Evolutionary conservation across 2,888 invertebrate genomes (phyloP).

Genomic region (Acronicta aceris): DNA sequence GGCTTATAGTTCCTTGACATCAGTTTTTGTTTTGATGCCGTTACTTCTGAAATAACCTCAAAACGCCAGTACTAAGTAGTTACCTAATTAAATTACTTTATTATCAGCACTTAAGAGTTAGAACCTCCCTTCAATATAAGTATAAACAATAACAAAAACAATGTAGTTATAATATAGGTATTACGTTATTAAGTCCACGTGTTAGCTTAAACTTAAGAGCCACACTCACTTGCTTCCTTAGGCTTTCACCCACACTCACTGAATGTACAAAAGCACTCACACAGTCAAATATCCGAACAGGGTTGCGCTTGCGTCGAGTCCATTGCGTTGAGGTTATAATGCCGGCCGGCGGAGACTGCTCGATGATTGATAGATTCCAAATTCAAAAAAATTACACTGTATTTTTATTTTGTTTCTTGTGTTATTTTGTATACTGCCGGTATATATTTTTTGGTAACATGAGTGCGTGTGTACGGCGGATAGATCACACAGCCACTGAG

Average conservation of each 20-base stretch:
- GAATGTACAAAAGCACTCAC: constrained; percentile 81
- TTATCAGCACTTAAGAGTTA: neutral
- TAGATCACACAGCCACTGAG: constrained; percentile 87
- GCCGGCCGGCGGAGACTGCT: constrained; percentile 59
- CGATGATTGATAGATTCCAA: constrained; percentile 57
- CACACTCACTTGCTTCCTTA: constrained; percentile 78
- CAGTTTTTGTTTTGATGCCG: constrained; percentile 51
- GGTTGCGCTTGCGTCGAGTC: constrained; percentile 72
- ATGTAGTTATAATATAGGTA: constrained; percentile 4
- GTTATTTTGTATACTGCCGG: constrained; percentile 31
- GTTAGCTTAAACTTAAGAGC: constrained; percentile 49
- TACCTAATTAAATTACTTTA: neutral
- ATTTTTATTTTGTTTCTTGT: constrained; percentile 18
- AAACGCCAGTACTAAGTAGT: constrained; percentile 4
- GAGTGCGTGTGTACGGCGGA: constrained; percentile 85
- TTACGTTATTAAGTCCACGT: constrained; percentile 26
- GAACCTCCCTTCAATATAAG: neutral
- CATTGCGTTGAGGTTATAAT: constrained; percentile 72
- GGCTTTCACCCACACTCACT: constrained; percentile 72
- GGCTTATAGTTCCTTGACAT: constrained; percentile 38
- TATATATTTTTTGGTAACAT: constrained; percentile 65
- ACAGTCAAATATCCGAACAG: constrained; percentile 72
- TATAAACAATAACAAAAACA: constrained; percentile 39
- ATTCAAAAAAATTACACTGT: constrained; percentile 31
- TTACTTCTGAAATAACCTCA: constrained; percentile 22